Percentiles rank a stretch among this genome's conserved stretches.
Evolutionary conservation across 2,113 vertebrate species (phyloP).

Genomic region (Heptranchias perlo): DNA sequence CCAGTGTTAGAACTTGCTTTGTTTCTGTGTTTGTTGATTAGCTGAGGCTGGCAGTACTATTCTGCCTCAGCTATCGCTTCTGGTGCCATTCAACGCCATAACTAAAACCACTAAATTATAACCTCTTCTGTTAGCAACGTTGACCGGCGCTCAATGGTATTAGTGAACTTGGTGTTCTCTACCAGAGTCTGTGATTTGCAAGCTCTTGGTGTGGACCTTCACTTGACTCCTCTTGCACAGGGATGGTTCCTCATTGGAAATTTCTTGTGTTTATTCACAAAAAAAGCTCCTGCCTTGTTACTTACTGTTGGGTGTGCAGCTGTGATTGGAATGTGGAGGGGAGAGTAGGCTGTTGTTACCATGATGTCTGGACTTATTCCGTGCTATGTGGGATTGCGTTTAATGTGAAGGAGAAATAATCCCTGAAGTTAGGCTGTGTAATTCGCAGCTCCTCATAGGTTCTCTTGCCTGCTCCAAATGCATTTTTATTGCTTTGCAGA

Average conservation of each 20-base stretch:
- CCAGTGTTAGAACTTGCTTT: neutral
- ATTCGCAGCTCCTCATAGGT: neutral
- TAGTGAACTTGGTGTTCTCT: neutral
- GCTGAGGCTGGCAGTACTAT: neutral
- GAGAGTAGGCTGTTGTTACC: neutral
- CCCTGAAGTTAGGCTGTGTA: neutral
- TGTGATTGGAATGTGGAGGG: neutral
- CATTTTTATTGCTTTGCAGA: conserved; percentile 53
- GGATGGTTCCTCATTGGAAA: neutral
- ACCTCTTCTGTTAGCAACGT: neutral
- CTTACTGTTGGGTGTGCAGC: neutral
- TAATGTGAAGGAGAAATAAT: neutral
- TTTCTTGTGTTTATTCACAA: neutral
- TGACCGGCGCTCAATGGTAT: neutral
- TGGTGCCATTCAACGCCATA: neutral
- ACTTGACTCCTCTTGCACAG: neutral
- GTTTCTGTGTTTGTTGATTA: neutral
- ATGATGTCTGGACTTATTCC: too few relatives aligned
- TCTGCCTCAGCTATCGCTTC: neutral
- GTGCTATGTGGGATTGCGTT: neutral
- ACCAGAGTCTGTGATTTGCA: neutral
- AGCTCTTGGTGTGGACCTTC: neutral
- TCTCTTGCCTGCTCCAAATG: neutral
- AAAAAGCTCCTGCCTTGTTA: neutral
- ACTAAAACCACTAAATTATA: neutral